Conservation (phyloP, 2,888 invertebrate species). For the Pyralis farinalis region DNA sequence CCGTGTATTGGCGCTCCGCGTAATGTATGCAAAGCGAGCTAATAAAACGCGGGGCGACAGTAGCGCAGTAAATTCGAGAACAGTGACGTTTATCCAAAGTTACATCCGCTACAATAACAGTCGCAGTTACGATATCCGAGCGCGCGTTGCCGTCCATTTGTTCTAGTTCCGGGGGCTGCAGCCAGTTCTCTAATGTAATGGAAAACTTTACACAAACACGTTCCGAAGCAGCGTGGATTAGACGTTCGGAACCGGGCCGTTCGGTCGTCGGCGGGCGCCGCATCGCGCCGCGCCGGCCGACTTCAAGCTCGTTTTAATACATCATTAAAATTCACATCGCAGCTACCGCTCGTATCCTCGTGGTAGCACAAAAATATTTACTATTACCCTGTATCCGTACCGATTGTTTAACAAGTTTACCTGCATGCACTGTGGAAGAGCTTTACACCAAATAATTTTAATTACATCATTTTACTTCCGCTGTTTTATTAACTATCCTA, state of each 20-base stretch:
- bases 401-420: slow-evolving; percentile 34
- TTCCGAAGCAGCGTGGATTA: slow-evolving; percentile 48
- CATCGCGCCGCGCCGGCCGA: slow-evolving; percentile 13
- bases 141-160: slow-evolving; percentile 59
- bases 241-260: slow-evolving; percentile 32
- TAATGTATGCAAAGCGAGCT: slow-evolving; percentile 73
- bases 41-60: slow-evolving; percentile 63
- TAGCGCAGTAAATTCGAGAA: slow-evolving; percentile 68
- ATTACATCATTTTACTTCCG: slow-evolving; percentile 22
- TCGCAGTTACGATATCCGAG: slow-evolving; percentile 70
- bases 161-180: slow-evolving; percentile 57
- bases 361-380: slow-evolving; percentile 38
- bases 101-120: slow-evolving; percentile 77
- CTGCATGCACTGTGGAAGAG: slow-evolving; percentile 17
- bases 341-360: slow-evolving; percentile 29
- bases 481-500: no score
- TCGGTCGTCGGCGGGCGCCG: slow-evolving; percentile 19
- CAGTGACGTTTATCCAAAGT: slow-evolving; percentile 78
- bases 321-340: slow-evolving; percentile 62
- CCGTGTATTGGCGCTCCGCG: slow-evolving; percentile 47
- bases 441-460: slow-evolving; percentile 34
- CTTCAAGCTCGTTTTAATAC: slow-evolving; percentile 31
- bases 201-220: slow-evolving; percentile 68
- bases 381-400: slow-evolving; percentile 25
- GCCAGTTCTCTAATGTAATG: slow-evolving; percentile 59